Conservation (phyloP, 1,140 invertebrate species). For the Pristionchus pacificus region DNA sequence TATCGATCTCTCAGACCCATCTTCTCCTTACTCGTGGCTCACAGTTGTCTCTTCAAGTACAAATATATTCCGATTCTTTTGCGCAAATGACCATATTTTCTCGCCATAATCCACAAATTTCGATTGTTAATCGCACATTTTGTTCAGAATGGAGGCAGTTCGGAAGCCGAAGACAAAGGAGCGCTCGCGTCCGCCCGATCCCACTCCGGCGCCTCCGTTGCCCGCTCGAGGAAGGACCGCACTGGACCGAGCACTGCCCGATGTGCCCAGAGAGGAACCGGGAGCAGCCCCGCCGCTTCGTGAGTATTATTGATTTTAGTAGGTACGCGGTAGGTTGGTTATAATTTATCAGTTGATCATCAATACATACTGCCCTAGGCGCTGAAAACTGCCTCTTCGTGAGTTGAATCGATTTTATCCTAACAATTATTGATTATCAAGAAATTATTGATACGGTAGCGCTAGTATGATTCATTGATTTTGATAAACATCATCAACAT, state of each 20-base stretch:
- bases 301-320: not conserved
- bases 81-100: no score
- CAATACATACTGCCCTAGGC: no score
- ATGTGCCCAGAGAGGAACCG: not conserved
- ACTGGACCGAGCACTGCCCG: not conserved
- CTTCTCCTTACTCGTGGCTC: not conserved
- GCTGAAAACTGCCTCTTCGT: no score
- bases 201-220: not conserved
- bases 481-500: no score
- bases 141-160: not conserved
- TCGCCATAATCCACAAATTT: no score
- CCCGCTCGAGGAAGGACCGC: not conserved
- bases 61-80: not conserved
- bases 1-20: no score
- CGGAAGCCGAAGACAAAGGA: not conserved
- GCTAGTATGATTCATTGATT: no score
- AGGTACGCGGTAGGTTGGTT: not conserved
- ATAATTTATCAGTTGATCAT: not conserved
- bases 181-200: not conserved
- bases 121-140: no score
- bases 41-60: not conserved
- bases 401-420: no score
- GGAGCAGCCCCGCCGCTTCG: not conserved
- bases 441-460: no score
- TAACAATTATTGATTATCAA: no score